phyloP scores from a whole-genome alignment of 2,113 vertebrate genomes.

The Aix galericulata region DNA sequence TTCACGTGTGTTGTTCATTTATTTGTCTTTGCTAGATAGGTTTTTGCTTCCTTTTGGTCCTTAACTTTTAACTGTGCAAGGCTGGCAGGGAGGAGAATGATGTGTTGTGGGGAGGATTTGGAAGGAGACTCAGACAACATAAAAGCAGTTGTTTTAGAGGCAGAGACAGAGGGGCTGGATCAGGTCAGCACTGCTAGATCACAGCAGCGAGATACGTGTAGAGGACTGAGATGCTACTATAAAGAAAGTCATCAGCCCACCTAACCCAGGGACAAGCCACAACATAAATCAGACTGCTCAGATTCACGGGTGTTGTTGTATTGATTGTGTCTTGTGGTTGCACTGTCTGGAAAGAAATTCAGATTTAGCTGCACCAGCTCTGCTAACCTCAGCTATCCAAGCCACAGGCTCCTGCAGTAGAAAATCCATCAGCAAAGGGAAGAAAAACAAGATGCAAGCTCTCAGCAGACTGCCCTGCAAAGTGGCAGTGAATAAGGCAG shows the following conservation, averaged over 20 bases:
- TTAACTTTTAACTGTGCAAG: not conserved
- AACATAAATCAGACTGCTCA: not conserved
- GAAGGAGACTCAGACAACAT: not conserved
- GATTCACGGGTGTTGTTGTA: not conserved
- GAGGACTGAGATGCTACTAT: not conserved
- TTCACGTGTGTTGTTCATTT: not conserved
- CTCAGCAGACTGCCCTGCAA: not conserved
- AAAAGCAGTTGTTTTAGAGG: not conserved
- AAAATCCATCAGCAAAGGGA: not conserved
- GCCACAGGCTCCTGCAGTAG: accelerated
- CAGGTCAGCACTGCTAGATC: not conserved
- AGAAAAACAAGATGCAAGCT: not conserved
- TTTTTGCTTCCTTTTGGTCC: not conserved
- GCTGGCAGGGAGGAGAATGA: conserved; percentile 5
- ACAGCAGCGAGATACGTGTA: accelerated
- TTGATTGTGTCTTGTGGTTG: not conserved
- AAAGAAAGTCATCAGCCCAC: not conserved
- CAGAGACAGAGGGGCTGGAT: not conserved
- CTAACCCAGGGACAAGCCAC: not conserved
- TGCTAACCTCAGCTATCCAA: not conserved
- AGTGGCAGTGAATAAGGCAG: not conserved
- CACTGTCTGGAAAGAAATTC: not conserved
- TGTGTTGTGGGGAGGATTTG: not conserved
- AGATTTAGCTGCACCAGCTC: not conserved
- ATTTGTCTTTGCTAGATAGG: not conserved